phyloP scores from a whole-genome alignment of 2,797 vertebrate genomes.

The Margarornis squamiger region DNA sequence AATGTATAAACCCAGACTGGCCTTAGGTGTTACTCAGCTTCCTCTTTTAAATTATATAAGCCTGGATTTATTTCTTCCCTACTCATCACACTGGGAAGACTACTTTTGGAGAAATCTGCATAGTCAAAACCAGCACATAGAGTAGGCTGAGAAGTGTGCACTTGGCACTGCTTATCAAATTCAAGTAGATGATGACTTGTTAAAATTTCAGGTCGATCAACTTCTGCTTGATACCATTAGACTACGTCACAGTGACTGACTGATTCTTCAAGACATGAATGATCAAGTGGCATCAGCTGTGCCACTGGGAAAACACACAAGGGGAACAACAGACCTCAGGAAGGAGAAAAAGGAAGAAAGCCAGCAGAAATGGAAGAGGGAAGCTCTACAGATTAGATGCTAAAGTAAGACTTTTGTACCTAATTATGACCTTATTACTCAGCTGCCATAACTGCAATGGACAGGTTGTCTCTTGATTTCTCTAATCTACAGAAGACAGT shows the following conservation, averaged over 20 bases:
- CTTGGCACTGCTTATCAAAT: neutral
- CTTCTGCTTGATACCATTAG: neutral
- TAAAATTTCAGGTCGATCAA: neutral
- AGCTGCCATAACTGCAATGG: neutral
- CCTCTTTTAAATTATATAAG: neutral
- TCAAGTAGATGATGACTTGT: neutral
- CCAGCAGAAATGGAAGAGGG: neutral
- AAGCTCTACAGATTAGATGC: neutral
- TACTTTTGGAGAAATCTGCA: neutral
- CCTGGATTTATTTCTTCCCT: neutral
- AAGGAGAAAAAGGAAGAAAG: neutral
- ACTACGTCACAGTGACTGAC: neutral
- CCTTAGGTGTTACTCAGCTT: neutral
- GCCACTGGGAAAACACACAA: neutral
- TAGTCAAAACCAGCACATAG: neutral
- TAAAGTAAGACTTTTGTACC: neutral
- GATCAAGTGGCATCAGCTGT: neutral
- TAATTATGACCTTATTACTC: neutral
- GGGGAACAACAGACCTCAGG: neutral
- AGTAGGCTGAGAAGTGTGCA: neutral
- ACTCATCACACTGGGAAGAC: neutral
- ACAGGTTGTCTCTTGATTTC: neutral
- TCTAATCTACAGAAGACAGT: neutral
- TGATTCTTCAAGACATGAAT: neutral
- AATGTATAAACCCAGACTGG: neutral